Percentiles rank a stretch among this genome's conserved stretches.
Evolutionary conservation across 1,140 invertebrate species (phyloP).

Genomic region (Phenacoccus solenopsis): DNA sequence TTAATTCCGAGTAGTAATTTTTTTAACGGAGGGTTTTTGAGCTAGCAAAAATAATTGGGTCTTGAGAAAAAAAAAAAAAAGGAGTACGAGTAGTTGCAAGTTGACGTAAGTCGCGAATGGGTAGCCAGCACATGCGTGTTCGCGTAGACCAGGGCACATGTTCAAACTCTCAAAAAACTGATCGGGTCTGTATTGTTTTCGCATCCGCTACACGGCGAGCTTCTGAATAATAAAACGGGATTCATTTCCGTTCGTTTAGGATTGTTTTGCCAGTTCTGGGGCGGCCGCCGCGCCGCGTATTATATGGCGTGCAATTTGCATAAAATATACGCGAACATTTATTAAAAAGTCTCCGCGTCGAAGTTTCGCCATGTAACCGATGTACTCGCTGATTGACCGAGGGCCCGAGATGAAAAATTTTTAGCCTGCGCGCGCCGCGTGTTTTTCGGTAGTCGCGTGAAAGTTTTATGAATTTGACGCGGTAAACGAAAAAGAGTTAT

Average conservation of each 20-base stretch:
- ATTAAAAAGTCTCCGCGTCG: not conserved
- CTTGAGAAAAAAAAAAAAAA: no score
- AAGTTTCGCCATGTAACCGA: not conserved
- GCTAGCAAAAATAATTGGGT: not conserved
- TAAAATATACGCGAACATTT: not conserved
- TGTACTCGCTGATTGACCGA: not conserved
- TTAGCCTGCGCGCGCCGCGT: not conserved
- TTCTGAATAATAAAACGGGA: not conserved
- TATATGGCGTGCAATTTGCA: slow-evolving; percentile 1
- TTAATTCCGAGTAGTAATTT: not conserved
- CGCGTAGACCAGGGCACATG: not conserved
- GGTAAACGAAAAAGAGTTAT: not conserved
- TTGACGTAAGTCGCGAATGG: not conserved
- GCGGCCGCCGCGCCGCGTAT: no score
- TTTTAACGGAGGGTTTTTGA: not conserved
- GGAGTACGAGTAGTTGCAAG: no score
- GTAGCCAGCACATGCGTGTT: not conserved
- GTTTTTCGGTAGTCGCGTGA: not conserved
- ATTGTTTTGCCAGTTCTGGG: not conserved
- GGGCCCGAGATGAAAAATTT: not conserved
- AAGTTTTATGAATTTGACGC: slow-evolving; percentile 3
- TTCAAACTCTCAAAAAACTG: not conserved
- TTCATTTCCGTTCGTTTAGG: not conserved
- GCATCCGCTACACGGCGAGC: not conserved
- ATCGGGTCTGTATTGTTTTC: not conserved